Conservation (phyloP, 1,140 invertebrate species). For the Drosophila nannoptera region DNA sequence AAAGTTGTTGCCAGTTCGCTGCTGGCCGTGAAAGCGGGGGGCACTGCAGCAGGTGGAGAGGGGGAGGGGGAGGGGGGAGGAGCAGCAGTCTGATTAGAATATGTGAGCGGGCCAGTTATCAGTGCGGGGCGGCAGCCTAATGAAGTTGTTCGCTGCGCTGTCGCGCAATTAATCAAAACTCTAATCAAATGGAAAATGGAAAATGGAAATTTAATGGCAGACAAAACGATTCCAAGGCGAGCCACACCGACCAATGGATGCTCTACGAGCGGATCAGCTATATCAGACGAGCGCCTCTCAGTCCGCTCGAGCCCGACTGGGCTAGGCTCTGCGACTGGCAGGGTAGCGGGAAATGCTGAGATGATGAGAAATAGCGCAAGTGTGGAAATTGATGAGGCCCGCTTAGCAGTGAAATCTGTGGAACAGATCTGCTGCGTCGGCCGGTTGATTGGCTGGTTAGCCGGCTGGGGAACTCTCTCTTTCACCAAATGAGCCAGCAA, state of each 20-base stretch:
- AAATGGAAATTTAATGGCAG: constrained; percentile 67
- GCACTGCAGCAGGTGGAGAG: not conserved
- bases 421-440: constrained; percentile 31
- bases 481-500: constrained; percentile 59
- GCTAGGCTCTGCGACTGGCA: not conserved
- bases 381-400: constrained; percentile 32
- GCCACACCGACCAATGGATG: not conserved
- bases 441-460: constrained; percentile 20
- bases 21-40: constrained; percentile 7
- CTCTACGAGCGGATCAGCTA: not conserved
- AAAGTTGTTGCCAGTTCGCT: constrained; percentile 49
- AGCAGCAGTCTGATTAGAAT: constrained; percentile 64
- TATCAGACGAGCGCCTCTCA: not conserved
- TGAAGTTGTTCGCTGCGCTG: constrained; percentile 57
- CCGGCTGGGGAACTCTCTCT: constrained; percentile 58
- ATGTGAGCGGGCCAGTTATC: constrained; percentile 32
- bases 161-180: constrained; percentile 69
- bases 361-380: constrained; percentile 62
- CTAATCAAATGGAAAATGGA: constrained; percentile 61
- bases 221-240: constrained; percentile 52
- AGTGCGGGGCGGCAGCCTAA: constrained; percentile 41
- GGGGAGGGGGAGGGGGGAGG: not conserved
- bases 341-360: constrained; percentile 14
- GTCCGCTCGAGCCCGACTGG: no score
- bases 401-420: constrained; percentile 36